Evolutionary conservation across 1,140 invertebrate species (phyloP), one percentile per base, ranked within the genome.

Genomic region (Drosophila orosa): DNA sequence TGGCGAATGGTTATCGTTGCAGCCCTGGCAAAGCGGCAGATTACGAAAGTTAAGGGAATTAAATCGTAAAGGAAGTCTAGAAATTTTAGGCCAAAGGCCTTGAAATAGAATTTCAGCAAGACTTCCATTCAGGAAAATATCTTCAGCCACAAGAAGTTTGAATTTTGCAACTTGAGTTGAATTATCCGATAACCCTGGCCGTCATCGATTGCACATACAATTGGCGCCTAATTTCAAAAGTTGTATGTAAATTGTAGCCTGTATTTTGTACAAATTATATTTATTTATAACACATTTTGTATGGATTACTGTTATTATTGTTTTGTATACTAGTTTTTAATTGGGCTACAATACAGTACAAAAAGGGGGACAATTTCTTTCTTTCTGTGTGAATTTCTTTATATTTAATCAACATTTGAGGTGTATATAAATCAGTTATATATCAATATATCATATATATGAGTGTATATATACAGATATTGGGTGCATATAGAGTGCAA

Each of bases 301-400:
- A 56, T 66, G 79, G 79, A 71, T 47, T 72, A 50, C 61, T n/a
- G 31, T 82, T 83, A 52, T 75, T 82, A 76, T 54, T 83, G 47
- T 74, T 45, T 22, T 74, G 54, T 75, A 76, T 68, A 47, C 66
- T 78, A 82, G 42, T 37, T 72, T 22, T 80, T 54, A 72, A 86
- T 86, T 79, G 86, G 80, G 62, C 83, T 82, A 81, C 48, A 67
- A 73, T 74, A 65, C 57, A 22, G 65, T 80, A 78, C 80, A 83
- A 83, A 84, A 84, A 56, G 55, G 67, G 72, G 68, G 48, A 44
- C 35, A 1, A 83, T 75, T 71, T 83, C 74, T 79, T 39, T 44
- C 24, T 15, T 22, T 27, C 44, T 58, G 33, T 50, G 7, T 57
- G 40, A 33, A 31, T 50, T 50, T 50, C 10, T 5, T 42, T 52